Percentiles rank a stretch among this genome's conserved stretches.
Conservation (phyloP, 2,797 vertebrate species). For the Triplophysa yarkandensis region DNA sequence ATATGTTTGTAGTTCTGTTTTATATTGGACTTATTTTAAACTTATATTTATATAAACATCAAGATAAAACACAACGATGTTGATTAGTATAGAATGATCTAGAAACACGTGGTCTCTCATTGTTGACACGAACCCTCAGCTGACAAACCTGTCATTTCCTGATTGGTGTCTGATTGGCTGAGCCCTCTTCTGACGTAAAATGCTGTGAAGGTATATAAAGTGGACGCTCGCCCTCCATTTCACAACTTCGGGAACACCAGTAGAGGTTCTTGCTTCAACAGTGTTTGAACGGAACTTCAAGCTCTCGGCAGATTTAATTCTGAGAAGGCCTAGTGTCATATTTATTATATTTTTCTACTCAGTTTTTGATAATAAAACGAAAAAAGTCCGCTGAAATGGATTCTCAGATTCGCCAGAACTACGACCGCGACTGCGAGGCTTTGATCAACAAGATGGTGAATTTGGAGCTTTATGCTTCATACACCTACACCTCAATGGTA, state of each 20-base stretch:
- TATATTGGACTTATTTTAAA: too few species aligned
- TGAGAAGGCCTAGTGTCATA: background rate
- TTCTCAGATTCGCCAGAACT: slow-evolving; percentile 81
- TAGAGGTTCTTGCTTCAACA: slow-evolving; percentile 78
- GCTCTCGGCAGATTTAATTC: background rate
- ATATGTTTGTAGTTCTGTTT: too few species aligned
- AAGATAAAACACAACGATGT: background rate
- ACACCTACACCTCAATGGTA: slow-evolving; percentile 79
- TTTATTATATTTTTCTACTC: background rate
- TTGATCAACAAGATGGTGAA: slow-evolving; percentile 84
- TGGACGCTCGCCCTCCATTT: background rate
- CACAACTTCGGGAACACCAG: background rate
- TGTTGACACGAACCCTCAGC: background rate
- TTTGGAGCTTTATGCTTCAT: slow-evolving; percentile 79
- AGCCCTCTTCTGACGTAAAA: background rate
- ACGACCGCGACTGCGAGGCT: slow-evolving; percentile 80
- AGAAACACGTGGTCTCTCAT: too few species aligned
- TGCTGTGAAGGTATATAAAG: background rate
- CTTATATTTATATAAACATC: background rate
- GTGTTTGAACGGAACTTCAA: slow-evolving; percentile 72
- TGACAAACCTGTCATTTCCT: background rate
- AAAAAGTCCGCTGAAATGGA: slow-evolving; percentile 70
- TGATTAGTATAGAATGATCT: background rate
- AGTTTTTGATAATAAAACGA: background rate
- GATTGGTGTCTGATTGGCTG: slow-evolving; percentile 54